Evolutionary conservation across 1,140 invertebrate species (phyloP).

Genomic region (Drosophila littoralis): DNA sequence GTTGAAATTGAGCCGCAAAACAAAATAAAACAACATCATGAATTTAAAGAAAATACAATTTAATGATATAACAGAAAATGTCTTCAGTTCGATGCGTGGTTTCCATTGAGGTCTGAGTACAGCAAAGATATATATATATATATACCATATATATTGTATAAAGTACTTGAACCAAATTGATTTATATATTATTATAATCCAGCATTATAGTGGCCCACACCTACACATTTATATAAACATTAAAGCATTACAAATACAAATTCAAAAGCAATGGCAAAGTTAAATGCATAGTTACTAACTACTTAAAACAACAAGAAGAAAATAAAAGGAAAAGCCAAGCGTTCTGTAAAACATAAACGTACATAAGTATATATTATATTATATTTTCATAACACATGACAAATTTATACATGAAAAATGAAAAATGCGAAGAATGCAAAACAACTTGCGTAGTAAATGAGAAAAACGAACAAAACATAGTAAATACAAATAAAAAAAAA

Average conservation of each 20-base stretch:
- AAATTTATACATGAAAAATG: slow-evolving; percentile 78
- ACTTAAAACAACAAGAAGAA: slow-evolving; percentile 45
- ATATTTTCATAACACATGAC: slow-evolving; percentile 83
- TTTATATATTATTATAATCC: slow-evolving; percentile 61
- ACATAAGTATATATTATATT: slow-evolving; percentile 83
- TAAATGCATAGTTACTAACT: slow-evolving; percentile 77
- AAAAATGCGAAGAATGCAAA: slow-evolving; percentile 68
- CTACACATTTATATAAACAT: slow-evolving; percentile 24
- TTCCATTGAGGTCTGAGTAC: slow-evolving; percentile 60
- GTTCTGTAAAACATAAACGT: slow-evolving; percentile 81
- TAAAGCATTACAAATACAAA: slow-evolving; percentile 27
- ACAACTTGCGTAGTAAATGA: slow-evolving; percentile 81
- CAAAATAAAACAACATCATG: slow-evolving; percentile 37
- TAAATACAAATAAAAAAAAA: slow-evolving; percentile 75
- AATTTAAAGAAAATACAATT: slow-evolving; percentile 54
- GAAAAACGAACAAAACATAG: slow-evolving; percentile 65
- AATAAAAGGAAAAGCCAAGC: slow-evolving; percentile 62
- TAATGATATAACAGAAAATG: slow-evolving; percentile 26
- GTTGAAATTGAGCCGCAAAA: slow-evolving; percentile 43
- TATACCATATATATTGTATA: slow-evolving; percentile 30
- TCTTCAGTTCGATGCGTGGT: slow-evolving; percentile 80
- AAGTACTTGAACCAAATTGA: slow-evolving; percentile 65
- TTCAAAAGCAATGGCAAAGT: slow-evolving; percentile 58
- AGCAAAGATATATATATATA: slow-evolving; percentile 54
- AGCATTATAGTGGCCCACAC: slow-evolving; percentile 25